Percentiles rank a stretch among this genome's conserved stretches.
phyloP scores from a whole-genome alignment of 2,113 vertebrate genomes.

The Trichomycterus rosablanca region DNA sequence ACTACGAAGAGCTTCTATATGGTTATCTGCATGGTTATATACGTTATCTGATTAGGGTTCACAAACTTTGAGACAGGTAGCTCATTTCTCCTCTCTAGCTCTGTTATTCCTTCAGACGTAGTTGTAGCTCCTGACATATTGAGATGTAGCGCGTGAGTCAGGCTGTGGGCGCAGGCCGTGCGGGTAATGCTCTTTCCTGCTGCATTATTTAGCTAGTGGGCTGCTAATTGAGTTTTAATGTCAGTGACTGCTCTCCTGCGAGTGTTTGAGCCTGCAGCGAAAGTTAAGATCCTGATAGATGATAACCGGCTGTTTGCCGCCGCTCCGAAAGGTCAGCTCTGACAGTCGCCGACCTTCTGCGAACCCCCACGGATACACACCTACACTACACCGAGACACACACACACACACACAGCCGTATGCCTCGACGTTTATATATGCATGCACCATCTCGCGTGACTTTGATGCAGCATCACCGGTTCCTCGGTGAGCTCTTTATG shows the following conservation, averaged over 20 bases:
- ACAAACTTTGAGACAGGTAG: background rate
- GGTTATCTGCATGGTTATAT: too few species aligned
- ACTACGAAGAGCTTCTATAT: too few species aligned
- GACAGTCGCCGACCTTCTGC: conserved; percentile 43
- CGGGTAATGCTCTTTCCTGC: conserved; percentile 68
- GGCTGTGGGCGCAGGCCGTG: conserved; percentile 54
- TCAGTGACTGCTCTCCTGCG: conserved; percentile 62
- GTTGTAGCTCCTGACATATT: conserved; percentile 58
- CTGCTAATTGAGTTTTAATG: conserved; percentile 74
- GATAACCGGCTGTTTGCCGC: conserved; percentile 56
- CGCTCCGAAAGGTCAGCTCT: conserved; percentile 63
- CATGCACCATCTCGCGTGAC: background rate
- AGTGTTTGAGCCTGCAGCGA: conserved; percentile 56
- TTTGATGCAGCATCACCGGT: too few species aligned
- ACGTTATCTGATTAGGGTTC: too few species aligned
- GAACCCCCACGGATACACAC: conserved; percentile 33
- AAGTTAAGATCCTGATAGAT: conserved; percentile 69
- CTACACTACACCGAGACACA: too few species aligned
- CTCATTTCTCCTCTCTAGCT: background rate
- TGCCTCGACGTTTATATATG: background rate
- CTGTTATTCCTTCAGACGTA: conserved; percentile 33
- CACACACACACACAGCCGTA: conserved; percentile 5
- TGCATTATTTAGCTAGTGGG: conserved; percentile 71
- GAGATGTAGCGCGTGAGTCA: conserved; percentile 53
- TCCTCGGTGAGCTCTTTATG: too few species aligned